phyloP scores from a whole-genome alignment of 1,140 invertebrate genomes.

The Drosophila subpulchrella region DNA sequence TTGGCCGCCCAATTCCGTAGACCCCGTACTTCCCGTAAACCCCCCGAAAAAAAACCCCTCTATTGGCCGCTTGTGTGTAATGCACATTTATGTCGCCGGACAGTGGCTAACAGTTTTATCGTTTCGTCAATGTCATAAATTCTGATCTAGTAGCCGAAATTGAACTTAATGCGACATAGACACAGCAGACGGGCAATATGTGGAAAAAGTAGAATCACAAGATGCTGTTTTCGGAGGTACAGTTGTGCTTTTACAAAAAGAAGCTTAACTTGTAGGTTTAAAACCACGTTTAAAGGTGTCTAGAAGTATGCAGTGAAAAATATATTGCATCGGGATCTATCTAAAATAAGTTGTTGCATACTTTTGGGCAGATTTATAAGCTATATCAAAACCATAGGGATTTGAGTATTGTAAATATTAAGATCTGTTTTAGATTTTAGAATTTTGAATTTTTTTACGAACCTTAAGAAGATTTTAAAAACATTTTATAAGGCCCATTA shows the following conservation, averaged over 20 bases:
- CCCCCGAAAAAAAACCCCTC: not conserved
- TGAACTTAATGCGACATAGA: conserved; percentile 75
- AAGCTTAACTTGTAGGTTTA: not conserved
- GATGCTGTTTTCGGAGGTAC: conserved; percentile 11
- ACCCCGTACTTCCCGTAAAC: no score
- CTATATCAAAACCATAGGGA: no score
- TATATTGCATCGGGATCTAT: no score
- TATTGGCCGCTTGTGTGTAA: conserved; percentile 43
- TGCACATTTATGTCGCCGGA: conserved; percentile 72
- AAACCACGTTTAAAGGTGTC: no score
- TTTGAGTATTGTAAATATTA: no score
- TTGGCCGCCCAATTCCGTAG: not conserved
- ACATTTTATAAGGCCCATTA: not conserved
- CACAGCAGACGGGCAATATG: conserved; percentile 7
- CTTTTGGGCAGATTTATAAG: no score
- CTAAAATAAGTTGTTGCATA: no score
- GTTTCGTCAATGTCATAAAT: conserved; percentile 83
- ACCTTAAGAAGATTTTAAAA: no score
- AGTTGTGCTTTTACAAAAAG: conserved; percentile 17
- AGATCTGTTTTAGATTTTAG: no score
- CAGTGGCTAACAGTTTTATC: conserved; percentile 77
- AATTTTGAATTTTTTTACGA: no score
- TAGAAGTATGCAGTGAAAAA: not conserved
- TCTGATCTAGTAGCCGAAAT: conserved; percentile 80
- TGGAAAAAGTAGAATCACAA: not conserved